These are phyloP conservation scores for Enteromius argenteus DNA, from an alignment of 2,797 vertebrate genomes.

Conservation along the genomic window DNA sequence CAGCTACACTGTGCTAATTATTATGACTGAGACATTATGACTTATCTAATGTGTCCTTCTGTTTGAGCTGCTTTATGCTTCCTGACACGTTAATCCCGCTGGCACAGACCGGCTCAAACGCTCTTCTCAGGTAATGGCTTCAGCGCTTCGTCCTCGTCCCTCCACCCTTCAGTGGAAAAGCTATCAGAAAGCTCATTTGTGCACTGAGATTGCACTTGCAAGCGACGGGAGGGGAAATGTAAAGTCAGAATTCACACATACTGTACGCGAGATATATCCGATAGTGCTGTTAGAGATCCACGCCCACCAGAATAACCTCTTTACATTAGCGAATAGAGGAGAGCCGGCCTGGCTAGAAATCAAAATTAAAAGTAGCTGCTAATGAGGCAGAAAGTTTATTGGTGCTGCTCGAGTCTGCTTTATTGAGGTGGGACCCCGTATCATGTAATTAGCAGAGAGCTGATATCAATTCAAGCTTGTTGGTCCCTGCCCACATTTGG, in stretches of 20 bases:
- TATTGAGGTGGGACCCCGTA: conserved; percentile 61
- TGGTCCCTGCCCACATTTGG: conserved; percentile 37
- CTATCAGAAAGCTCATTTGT: conserved; percentile 58
- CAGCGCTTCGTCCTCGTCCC: conserved; percentile 22
- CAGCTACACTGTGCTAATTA: conserved; percentile 29
- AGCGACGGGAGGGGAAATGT: conserved; percentile 2
- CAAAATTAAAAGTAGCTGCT: conserved; percentile 50
- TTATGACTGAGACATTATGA: neutral
- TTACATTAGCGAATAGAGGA: conserved; percentile 36
- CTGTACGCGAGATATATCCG: conserved; percentile 5
- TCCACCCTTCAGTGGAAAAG: conserved; percentile 45
- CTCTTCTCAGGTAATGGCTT: conserved; percentile 56
- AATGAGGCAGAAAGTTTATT: conserved; percentile 60
- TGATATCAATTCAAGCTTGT: conserved; percentile 56
- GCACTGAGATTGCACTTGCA: conserved; percentile 42
- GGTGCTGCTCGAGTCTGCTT: conserved; percentile 43
- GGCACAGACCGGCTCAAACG: conserved; percentile 25
- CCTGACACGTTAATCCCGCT: conserved; percentile 2
- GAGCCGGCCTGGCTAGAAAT: conserved; percentile 42
- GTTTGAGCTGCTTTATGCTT: conserved; percentile 16
- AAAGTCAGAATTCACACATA: neutral
- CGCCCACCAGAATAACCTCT: conserved; percentile 45
- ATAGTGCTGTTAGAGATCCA: conserved; percentile 30
- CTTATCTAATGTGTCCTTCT: conserved; percentile 38
- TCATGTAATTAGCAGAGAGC: conserved; percentile 57